These are phyloP conservation scores for Aphodius sticticus DNA, from an alignment of 2,888 invertebrate species.

Conservation along the genomic window DNA sequence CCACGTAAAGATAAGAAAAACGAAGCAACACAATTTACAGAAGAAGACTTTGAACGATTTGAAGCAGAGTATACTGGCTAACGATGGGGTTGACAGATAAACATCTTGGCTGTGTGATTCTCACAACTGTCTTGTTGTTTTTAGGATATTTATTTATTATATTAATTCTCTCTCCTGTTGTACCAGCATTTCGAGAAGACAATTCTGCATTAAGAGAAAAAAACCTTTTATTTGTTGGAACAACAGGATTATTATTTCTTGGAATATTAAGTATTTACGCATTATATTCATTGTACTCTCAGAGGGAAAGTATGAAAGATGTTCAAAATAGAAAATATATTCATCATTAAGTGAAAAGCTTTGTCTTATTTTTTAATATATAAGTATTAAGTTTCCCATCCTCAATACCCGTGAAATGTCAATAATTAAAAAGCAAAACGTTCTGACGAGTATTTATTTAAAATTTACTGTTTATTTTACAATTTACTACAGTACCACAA, in stretches of 20 bases:
- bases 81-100: conserved; percentile 46
- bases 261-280: conserved; percentile 52
- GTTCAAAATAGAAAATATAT: conserved; percentile 21
- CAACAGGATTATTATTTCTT: conserved; percentile 52
- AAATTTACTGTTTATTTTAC: too few species aligned
- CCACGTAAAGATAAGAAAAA: conserved; percentile 57
- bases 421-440: too few species aligned
- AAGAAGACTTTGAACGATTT: conserved; percentile 73
- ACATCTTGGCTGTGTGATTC: conserved; percentile 46
- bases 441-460: too few species aligned
- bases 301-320: conserved; percentile 9
- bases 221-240: conserved; percentile 48
- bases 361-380: too few species aligned
- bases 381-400: too few species aligned
- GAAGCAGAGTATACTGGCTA: conserved; percentile 70
- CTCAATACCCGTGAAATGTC: too few species aligned
- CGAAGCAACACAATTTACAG: conserved; percentile 72
- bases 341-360: conserved; percentile 13
- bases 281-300: conserved; percentile 47
- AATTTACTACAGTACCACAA: too few species aligned
- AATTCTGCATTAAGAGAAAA: conserved; percentile 8
- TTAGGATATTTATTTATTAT: conserved; percentile 51
- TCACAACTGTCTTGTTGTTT: conserved; percentile 45
- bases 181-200: conserved; percentile 48
- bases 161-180: conserved; percentile 53